Evolutionary conservation across 2,113 vertebrate species (phyloP).

Genomic region (Greenwoodochromis staneri): DNA sequence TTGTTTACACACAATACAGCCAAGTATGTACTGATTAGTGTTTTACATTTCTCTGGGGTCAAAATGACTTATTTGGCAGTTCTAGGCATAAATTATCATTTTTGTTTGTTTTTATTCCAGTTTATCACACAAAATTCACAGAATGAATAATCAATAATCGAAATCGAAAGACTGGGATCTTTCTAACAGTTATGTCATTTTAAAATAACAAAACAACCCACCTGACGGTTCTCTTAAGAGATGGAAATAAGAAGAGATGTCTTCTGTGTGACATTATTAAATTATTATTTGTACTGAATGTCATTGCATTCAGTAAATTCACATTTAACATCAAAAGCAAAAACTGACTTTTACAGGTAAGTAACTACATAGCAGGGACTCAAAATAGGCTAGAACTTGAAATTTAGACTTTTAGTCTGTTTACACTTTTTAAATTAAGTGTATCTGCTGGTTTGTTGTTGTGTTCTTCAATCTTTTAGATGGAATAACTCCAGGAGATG

Average conservation of each 20-base stretch:
- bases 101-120: background rate
- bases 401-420: background rate
- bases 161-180: background rate
- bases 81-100: background rate
- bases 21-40: background rate
- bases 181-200: background rate
- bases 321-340: background rate
- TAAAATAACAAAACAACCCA: background rate
- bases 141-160: background rate
- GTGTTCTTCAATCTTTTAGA: slow-evolving; percentile 63
- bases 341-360: background rate
- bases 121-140: background rate
- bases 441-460: background rate
- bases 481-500: slow-evolving; percentile 84
- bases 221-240: background rate
- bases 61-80: background rate
- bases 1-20: background rate
- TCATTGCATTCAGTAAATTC: background rate
- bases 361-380: background rate
- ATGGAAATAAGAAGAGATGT: background rate
- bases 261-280: background rate
- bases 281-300: background rate
- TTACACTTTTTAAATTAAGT: background rate
- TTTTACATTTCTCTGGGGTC: background rate
- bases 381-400: background rate